Evolutionary conservation across 2,888 invertebrate genomes (phyloP), one percentile per base, ranked within the genome.

Genomic region (Rhagium mordax): DNA sequence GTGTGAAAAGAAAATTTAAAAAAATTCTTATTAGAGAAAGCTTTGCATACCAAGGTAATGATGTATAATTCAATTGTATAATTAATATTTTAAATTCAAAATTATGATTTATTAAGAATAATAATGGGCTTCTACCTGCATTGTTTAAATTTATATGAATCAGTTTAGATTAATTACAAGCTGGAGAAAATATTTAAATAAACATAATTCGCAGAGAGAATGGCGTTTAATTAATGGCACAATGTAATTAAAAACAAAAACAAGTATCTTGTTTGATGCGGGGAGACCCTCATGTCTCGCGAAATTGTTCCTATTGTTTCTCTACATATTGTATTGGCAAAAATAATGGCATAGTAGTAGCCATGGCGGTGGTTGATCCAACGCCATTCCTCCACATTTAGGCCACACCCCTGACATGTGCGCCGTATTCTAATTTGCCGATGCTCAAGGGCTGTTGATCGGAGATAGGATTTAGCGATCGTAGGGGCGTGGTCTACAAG

Each of bases 11-110:
- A 57, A 57, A 67, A 67, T 67, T 55, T 33, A 21, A 67, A 67
- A n/a, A 57, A 57, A 67, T 67, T 65, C 33, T 51, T 67, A 41
- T 21, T 67, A 18, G 67, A 57, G 67, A 67, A 67, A 67, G 67
- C 47, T 67, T 53, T 57, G 55, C 67, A 67, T 67, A 55, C 67
- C 53, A 55, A 33, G 3, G 27, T 57, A 41, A 61, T 57, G 18
- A 61, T 57, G 27, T 41, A 18, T 55, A 53, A 41, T 66, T 64
- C 24, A 51, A 24, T 64, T 47, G 61, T 61, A 60, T 41, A 60
- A 41, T 41, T 41, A 29, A 41, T 29, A 29, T 15, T 60, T 33
- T 60, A 61, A 61, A 61, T 47, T 20, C 47, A 21, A 61, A 18
- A 61, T 61, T 61, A 33, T 47, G n/a, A 61, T 6, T 61, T 61